These are phyloP conservation scores for Clangula hyemalis DNA, from an alignment of 2,797 vertebrate genomes.

Conservation along the genomic window DNA sequence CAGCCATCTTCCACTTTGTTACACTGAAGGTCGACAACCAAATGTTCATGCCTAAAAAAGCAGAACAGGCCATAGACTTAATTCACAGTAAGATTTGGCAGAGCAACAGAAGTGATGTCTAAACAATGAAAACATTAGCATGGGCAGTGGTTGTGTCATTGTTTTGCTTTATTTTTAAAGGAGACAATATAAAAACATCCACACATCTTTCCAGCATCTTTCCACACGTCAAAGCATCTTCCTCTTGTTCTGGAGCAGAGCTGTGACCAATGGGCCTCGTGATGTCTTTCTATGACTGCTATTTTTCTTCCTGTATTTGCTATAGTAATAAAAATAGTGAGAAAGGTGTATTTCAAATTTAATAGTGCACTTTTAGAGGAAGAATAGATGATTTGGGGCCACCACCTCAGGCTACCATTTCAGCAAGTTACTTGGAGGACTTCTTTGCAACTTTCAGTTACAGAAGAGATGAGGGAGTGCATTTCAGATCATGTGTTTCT, in stretches of 20 bases:
- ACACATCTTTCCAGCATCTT: too few species aligned
- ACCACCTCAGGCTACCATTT: neutral
- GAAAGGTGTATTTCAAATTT: neutral
- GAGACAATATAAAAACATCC: neutral
- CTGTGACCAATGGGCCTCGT: neutral
- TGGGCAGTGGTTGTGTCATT: neutral
- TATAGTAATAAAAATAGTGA: neutral
- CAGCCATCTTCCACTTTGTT: neutral
- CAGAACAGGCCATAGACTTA: neutral
- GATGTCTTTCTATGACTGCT: neutral
- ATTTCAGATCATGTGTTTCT: neutral
- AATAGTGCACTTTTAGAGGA: neutral
- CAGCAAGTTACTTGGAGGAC: neutral
- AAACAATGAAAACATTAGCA: neutral
- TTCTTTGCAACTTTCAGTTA: neutral
- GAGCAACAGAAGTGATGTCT: neutral
- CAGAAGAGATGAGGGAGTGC: neutral
- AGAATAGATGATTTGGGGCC: neutral
- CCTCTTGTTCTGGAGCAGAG: neutral
- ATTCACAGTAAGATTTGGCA: neutral
- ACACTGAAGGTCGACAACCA: neutral
- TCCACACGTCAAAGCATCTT: neutral
- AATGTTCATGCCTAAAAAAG: neutral
- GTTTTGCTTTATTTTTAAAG: neutral
- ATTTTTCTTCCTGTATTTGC: neutral